A percentile compares a stretch with the other conserved stretches of the same genome.
Evolutionary conservation across 2,113 vertebrate species (phyloP).

Genomic region (Psephotus haematonotus): DNA sequence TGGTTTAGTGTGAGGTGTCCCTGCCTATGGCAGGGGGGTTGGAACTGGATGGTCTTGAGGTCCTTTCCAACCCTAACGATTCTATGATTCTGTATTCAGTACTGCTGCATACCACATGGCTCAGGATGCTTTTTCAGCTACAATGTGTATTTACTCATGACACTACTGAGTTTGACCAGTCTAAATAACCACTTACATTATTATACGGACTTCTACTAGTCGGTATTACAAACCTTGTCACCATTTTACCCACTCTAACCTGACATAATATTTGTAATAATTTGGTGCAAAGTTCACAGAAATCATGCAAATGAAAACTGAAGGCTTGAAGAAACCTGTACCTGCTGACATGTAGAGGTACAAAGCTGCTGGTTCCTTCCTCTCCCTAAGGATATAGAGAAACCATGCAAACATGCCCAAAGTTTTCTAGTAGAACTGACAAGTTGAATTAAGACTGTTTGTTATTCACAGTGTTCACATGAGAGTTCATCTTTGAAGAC

Average conservation of each 20-base stretch:
- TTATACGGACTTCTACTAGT: background rate
- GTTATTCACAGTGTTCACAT: background rate
- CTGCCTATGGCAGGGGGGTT: too few species aligned
- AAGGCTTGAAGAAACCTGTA: background rate
- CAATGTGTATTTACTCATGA: background rate
- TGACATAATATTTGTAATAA: background rate
- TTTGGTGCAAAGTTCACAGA: background rate
- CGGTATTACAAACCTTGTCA: background rate
- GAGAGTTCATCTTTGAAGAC: background rate
- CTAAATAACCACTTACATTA: background rate
- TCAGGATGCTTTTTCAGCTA: background rate
- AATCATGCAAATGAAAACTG: background rate
- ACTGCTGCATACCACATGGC: background rate
- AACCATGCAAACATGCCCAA: background rate
- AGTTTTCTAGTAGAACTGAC: background rate
- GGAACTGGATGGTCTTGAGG: too few species aligned
- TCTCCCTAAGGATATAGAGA: background rate
- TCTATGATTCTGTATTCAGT: background rate
- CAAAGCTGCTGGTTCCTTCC: background rate
- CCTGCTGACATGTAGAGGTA: background rate
- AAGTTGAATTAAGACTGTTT: background rate
- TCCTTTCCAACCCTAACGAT: too few species aligned
- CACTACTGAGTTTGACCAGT: background rate
- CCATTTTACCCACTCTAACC: background rate
- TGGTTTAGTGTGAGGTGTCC: too few species aligned